Conservation (phyloP, 2,113 vertebrate genomes). For the Zingel zingel region DNA sequence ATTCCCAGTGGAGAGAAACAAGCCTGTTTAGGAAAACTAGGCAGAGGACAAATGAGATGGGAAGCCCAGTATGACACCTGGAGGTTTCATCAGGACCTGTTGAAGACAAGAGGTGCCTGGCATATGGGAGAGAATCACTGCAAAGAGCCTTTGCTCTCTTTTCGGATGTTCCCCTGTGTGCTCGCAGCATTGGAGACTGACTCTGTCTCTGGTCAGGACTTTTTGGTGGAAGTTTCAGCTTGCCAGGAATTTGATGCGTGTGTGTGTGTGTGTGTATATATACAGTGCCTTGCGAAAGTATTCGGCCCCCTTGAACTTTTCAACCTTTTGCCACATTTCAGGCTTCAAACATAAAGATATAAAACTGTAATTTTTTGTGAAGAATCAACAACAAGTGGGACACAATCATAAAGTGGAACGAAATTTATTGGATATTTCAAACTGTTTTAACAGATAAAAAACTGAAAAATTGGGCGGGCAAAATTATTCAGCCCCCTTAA, state of each 20-base stretch:
- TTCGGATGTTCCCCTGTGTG: slow-evolving; percentile 49
- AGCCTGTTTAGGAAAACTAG: slow-evolving; percentile 18
- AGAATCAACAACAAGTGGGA: too few species aligned
- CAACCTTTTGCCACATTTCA: too few species aligned
- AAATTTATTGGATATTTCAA: too few species aligned
- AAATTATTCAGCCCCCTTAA: too few species aligned
- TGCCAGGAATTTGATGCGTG: slow-evolving; percentile 33
- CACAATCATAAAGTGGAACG: too few species aligned
- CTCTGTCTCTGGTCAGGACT: slow-evolving; percentile 38
- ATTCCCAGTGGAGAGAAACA: slow-evolving; percentile 44
- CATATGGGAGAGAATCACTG: slow-evolving; percentile 27
- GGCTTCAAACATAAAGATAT: too few species aligned
- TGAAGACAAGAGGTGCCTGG: slow-evolving; percentile 26
- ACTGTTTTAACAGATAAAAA: too few species aligned
- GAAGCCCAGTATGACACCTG: slow-evolving; percentile 40
- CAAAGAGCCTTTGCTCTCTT: slow-evolving; percentile 66
- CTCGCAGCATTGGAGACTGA: slow-evolving; percentile 36
- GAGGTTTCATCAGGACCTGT: slow-evolving; percentile 64
- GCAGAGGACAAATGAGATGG: slow-evolving; percentile 39
- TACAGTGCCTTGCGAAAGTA: too few species aligned
- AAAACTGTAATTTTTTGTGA: too few species aligned
- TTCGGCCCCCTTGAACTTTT: too few species aligned
- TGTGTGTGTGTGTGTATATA: slow-evolving; percentile 29
- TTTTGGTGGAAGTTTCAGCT: slow-evolving; percentile 23
- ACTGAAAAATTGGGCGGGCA: too few species aligned